Base-by-base conservation (phyloP, 2,888 invertebrate species). In the Muschampia plurimacula region DNA sequence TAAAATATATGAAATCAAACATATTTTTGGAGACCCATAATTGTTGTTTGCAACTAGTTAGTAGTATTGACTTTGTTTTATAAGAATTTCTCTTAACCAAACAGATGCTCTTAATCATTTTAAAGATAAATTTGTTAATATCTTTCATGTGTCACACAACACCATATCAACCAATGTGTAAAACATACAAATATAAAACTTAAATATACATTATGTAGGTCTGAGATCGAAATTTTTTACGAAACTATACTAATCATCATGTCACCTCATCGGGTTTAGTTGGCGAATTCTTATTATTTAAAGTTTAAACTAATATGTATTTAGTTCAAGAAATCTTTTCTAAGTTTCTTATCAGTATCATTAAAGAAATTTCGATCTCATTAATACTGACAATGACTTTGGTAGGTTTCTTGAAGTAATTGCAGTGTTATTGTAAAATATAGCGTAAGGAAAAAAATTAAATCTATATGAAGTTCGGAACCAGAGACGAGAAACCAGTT, bases 291-390 rank as follows among this genome's bases (percentile, higher is more conserved):
- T 55, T 55, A 22, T 55, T 55, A 10, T n/a, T 10, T 8, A 5
- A 22, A 55, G 6, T 15, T 2, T 22, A 55, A 12, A 15, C 22
- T 15, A 52, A 52, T 15, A 32, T 32, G 10, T 28, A 2, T 22
- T 28, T 28, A 57, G 13, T 13, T 67, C 57, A 57, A 41, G 57
- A 57, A 67, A 55, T 22, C 6, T 41, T 57, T 44, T 49, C 49
- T 15, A 66, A 13, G 39, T 57, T 3, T 12, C 10, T 49, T 57
- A 12, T 28, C 67, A 28, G 22, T 67, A 57, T 57, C 5, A 15
- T 15, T 60, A 41, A 32, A 59, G 46, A n/a, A 60, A 44, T 67
- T 67, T 32, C 63, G 69, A 70, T 70, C 69, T 70, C 69, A 70
- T 44, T 64, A 44, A 12, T 69, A 70, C 12, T 70, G 69, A 36